phyloP scores from a whole-genome alignment of 2,797 vertebrate genomes.

The Avahi laniger region DNA sequence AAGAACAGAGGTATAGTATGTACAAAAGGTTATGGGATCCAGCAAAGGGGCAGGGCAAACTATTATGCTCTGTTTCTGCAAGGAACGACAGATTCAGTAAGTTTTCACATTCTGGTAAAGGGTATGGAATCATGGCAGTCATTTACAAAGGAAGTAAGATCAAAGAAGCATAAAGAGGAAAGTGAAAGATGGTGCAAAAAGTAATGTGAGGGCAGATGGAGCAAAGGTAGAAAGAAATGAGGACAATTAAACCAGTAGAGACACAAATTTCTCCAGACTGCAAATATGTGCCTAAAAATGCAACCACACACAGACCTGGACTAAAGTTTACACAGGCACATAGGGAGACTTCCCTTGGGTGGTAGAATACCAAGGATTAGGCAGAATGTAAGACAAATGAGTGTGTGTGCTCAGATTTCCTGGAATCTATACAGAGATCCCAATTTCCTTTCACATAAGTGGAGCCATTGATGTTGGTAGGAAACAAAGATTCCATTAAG shows the following conservation, averaged over 20 bases:
- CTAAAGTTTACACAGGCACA: not conserved
- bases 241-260: not conserved
- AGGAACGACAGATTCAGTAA: not conserved
- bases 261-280: not conserved
- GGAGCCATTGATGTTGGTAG: slow-evolving; percentile 63
- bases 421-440: slow-evolving; percentile 68
- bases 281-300: not conserved
- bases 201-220: not conserved
- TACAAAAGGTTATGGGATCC: not conserved
- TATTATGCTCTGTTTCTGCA: not conserved
- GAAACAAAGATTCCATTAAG: slow-evolving; percentile 75
- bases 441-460: slow-evolving; percentile 65
- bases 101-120: not conserved
- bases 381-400: slow-evolving; percentile 56
- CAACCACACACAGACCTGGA: not conserved
- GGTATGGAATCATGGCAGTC: not conserved
- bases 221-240: not conserved
- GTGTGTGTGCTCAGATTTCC: slow-evolving; percentile 61
- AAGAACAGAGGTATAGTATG: not conserved
- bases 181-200: not conserved
- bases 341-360: not conserved
- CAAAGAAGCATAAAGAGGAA: not conserved
- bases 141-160: not conserved
- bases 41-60: not conserved
- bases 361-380: slow-evolving; percentile 31